Conservation (phyloP, 2,797 vertebrate genomes). For the Acomys russatus region DNA sequence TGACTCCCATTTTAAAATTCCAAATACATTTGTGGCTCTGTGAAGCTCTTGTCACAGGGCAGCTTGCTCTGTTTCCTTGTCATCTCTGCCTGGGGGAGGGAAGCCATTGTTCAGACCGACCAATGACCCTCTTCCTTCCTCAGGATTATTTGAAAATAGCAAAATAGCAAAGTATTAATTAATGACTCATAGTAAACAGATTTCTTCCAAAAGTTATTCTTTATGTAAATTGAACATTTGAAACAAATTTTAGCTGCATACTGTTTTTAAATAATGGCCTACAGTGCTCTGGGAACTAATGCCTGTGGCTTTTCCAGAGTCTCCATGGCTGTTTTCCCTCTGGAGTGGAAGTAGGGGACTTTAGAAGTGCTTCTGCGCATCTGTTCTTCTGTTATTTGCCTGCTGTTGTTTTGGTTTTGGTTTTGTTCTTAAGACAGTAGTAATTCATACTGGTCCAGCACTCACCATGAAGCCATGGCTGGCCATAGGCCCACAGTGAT, state of each 20-base stretch:
- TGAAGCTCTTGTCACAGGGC: neutral
- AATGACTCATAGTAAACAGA: slow-evolving; percentile 38
- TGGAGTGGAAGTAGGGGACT: slow-evolving; percentile 43
- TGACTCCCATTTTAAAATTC: slow-evolving; percentile 43
- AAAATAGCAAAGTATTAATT: slow-evolving; percentile 57
- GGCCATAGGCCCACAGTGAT: neutral
- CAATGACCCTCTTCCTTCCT: neutral
- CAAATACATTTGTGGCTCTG: neutral
- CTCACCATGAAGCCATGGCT: neutral
- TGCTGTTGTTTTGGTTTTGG: neutral
- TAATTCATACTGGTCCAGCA: neutral
- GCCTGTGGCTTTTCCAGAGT: neutral
- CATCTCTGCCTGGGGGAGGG: neutral
- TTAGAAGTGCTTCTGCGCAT: neutral
- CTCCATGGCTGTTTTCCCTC: neutral
- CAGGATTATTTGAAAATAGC: slow-evolving; percentile 6
- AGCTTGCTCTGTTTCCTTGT: neutral
- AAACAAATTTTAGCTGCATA: slow-evolving; percentile 58
- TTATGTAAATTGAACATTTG: slow-evolving; percentile 73
- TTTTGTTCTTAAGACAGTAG: neutral
- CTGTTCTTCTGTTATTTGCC: neutral
- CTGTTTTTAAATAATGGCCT: slow-evolving; percentile 39
- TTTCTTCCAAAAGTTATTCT: slow-evolving; percentile 63
- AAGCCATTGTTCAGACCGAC: neutral
- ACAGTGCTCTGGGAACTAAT: slow-evolving; percentile 35